Base-by-base conservation (phyloP, 2,888 invertebrate genomes). In the Fragum sueziense region DNA sequence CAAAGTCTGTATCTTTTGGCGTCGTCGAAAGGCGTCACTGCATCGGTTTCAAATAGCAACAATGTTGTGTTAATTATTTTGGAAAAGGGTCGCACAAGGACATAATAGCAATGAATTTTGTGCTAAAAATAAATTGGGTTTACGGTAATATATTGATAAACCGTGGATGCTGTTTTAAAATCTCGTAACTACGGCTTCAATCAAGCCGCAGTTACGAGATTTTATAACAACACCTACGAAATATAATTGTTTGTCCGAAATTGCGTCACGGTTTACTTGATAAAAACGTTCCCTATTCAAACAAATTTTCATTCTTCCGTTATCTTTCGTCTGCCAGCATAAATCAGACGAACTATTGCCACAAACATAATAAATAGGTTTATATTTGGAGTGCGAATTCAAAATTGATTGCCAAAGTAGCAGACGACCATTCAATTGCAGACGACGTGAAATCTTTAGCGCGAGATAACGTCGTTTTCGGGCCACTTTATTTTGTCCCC, bases 301-400 rank as follows among this genome's bases (percentile, higher is more conserved):
- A 14, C 57, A 22, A 22, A 29, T 27, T 22, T 29, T 14, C 29
- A 62, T 34, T 22, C 17, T n/a, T 33, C 62, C 34, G 47, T 47
- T 47, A 47, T 47, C 47, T 47, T 47, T 47, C 47, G 47, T 20
- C 47, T 47, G 47, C 47, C 47, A 47, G 20, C n/a, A 62, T 62
- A 62, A 62, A 62, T 62, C 34, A 34, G 62, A 0, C n/a, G n/a
- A 34, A 34, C 25, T 34, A 20, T 34, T 34, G 34, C 33, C 62
- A 62, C 33, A 33, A 20, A 62, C 62, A 62, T 62, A 62, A 62
- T 62, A 62, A 62, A 62, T 62, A 62, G 62, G 62, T 34, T 34
- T 29, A 33, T 34, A 62, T 62, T 62, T 62, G 62, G 62, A 62
- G 62, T 62, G 62, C 62, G 62, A 62, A 62, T 62, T 34, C 62